A percentile compares a stretch with the other conserved stretches of the same genome.
Conservation (phyloP, 2,888 invertebrate species). For the Drosophila phalerata region DNA sequence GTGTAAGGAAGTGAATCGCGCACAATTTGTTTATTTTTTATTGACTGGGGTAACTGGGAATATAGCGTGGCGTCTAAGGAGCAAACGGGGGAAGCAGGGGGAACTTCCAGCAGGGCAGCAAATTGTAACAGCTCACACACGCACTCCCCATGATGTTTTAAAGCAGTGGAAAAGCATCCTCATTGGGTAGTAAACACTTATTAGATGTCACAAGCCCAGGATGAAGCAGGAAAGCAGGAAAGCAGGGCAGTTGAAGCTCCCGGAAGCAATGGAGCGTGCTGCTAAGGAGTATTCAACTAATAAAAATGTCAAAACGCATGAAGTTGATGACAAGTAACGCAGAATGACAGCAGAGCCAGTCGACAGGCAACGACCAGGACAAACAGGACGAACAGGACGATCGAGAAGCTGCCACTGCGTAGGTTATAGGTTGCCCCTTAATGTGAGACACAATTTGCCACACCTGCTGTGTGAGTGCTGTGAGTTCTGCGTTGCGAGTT, state of each 20-base stretch:
- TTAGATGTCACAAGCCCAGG: slow-evolving; percentile 67
- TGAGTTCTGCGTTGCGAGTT: slow-evolving; percentile 13
- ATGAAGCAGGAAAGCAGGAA: neutral
- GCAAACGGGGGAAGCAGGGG: neutral
- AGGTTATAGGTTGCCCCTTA: slow-evolving; percentile 36
- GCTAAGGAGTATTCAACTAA: slow-evolving; percentile 80
- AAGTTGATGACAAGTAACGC: slow-evolving; percentile 80
- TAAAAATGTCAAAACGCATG: slow-evolving; percentile 82
- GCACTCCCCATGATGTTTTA: slow-evolving; percentile 51
- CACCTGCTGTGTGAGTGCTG: slow-evolving; percentile 68
- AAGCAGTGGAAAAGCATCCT: slow-evolving; percentile 60
- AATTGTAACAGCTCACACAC: slow-evolving; percentile 48
- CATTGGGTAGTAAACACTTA: slow-evolving; percentile 76
- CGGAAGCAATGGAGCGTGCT: slow-evolving; percentile 80
- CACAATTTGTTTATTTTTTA: slow-evolving; percentile 67
- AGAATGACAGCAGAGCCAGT: slow-evolving; percentile 59
- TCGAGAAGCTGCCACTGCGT: slow-evolving; percentile 18
- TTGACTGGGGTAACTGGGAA: slow-evolving; percentile 66
- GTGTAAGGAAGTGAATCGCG: slow-evolving; percentile 44
- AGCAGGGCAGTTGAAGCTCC: slow-evolving; percentile 18
- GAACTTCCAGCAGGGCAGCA: slow-evolving; percentile 56
- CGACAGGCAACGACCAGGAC: slow-evolving; percentile 8
- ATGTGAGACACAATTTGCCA: slow-evolving; percentile 71
- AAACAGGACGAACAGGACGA: slow-evolving; percentile 11
- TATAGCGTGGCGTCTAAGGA: slow-evolving; percentile 9